Base-by-base conservation (phyloP, 1,140 invertebrate species). In the Idris sp. region DNA sequence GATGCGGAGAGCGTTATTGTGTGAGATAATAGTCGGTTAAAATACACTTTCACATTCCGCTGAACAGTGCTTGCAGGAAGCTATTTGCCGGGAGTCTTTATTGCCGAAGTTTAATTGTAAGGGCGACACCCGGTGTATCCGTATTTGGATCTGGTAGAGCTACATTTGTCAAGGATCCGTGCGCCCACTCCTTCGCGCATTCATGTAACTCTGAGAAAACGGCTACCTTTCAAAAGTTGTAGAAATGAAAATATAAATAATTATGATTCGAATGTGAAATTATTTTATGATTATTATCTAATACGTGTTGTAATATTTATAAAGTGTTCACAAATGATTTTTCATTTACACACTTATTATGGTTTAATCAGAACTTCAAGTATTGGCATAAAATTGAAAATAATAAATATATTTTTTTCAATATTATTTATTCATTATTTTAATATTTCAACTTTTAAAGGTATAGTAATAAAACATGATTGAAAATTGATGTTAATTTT, bases 31-130 rank as follows among this genome's bases (percentile, higher is more conserved):
- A 58, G 58, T 69, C 51, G 31, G 41, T 38, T 58, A 53, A 62
- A 74, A 74, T 69, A 58, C 76, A 79, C 81, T 83, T 83, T 81
- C 80, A 83, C 81, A 83, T 83, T 83, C 79, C 79, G 36, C 28
- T 8, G 69, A 69, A 72, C 74, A 49, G 72, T 30, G 43, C 38
- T 49, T 58, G 64, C 62, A 68, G 72, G 77, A 83, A 81, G 79
- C 78, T 78, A 83, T 81, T 82, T 77, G 76, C 79, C 77, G 69
- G 62, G 46, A 71, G 77, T 58, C 54, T 83, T 81, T 81, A 83
- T 81, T 79, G 79, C 76, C 74, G 72, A 74, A 65, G 71, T 82
- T 79, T 82, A 82, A 81, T 82, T 81, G 77, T 77, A 65, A 73
- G 76, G 77, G 73, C 79, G 77, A 81, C 59, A 80, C 76, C 54